Percentiles rank a stretch among this genome's conserved stretches.
These are phyloP conservation scores for Acanthiza pusilla DNA, from an alignment of 2,797 vertebrate genomes.

Conservation along the genomic window DNA sequence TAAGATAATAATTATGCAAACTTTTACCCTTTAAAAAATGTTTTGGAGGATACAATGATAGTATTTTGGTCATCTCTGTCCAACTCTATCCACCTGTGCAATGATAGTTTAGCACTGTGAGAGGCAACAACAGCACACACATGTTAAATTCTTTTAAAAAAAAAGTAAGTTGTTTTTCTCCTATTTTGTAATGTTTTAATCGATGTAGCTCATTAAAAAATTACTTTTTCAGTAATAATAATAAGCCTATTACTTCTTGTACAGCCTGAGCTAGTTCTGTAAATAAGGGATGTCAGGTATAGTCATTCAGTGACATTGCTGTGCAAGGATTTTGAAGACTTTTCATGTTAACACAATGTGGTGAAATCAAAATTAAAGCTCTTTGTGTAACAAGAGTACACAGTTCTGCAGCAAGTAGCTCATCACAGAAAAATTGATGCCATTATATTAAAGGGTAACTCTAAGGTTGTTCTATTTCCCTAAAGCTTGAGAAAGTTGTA, in stretches of 20 bases:
- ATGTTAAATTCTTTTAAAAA: conserved; percentile 7
- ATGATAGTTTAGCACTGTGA: conserved; percentile 11
- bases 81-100: conserved; percentile 5
- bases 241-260: not conserved
- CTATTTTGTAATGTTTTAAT: not conserved
- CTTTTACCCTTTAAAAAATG: not conserved
- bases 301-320: not conserved
- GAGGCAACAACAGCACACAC: not conserved
- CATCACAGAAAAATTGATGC: not conserved
- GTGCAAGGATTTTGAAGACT: not conserved
- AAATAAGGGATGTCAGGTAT: not conserved
- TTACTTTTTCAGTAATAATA: not conserved
- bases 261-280: not conserved
- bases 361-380: not conserved
- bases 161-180: conserved; percentile 5
- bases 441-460: not conserved
- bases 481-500: not conserved
- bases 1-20: not conserved
- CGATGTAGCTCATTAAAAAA: not conserved
- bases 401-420: not conserved
- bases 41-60: not conserved
- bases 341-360: not conserved
- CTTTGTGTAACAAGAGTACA: not conserved
- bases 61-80: conserved; percentile 31
- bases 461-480: not conserved